phyloP scores from a whole-genome alignment of 2,888 invertebrate genomes.

The Acronicta alni region DNA sequence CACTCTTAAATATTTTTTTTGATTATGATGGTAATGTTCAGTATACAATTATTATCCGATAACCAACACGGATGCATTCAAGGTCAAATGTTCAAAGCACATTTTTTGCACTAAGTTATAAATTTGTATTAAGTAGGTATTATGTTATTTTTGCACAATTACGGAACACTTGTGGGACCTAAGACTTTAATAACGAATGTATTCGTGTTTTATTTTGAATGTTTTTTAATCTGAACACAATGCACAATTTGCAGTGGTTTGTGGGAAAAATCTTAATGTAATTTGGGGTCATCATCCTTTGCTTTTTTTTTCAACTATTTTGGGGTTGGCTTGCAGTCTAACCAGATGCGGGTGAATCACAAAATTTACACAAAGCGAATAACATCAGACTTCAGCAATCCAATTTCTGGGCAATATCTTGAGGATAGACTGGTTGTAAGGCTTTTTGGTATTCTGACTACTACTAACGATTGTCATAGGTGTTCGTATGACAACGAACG shows the following conservation, averaged over 20 bases:
- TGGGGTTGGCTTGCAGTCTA: too few relatives aligned
- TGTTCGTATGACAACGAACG: too few relatives aligned
- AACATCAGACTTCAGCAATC: too few relatives aligned
- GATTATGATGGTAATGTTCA: too few relatives aligned
- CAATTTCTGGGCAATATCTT: too few relatives aligned
- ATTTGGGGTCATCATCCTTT: background rate
- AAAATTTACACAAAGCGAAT: too few relatives aligned
- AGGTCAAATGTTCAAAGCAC: background rate
- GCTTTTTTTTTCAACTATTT: too few relatives aligned
- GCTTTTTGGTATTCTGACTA: too few relatives aligned
- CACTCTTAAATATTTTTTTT: too few relatives aligned
- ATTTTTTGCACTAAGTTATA: slow-evolving; percentile 14
- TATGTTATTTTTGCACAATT: slow-evolving; percentile 18
- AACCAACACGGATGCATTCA: slow-evolving; percentile 6
- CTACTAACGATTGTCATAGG: too few relatives aligned
- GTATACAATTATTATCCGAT: background rate
- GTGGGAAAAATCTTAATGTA: background rate
- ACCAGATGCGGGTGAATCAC: too few relatives aligned
- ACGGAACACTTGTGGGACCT: background rate
- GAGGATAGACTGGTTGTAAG: too few relatives aligned
- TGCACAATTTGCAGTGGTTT: background rate
- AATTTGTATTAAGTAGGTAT: background rate
- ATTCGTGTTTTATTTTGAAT: background rate
- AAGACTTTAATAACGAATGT: background rate
- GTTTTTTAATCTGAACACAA: background rate